These are phyloP conservation scores for Camelus dromedarius DNA, from an alignment of 2,113 vertebrate species.

Conservation along the genomic window DNA sequence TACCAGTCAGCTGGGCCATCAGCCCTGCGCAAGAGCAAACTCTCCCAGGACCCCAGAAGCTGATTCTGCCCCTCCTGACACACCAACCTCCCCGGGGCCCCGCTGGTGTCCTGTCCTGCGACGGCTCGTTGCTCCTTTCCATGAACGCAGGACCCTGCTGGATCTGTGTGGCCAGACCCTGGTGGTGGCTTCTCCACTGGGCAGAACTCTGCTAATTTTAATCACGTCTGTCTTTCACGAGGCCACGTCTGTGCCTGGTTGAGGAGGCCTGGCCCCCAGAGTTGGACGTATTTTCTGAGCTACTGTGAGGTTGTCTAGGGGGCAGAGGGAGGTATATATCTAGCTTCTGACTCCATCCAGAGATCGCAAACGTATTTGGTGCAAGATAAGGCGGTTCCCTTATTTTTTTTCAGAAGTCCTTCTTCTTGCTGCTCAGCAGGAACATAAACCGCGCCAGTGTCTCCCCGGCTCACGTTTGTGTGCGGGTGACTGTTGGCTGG, in stretches of 20 bases:
- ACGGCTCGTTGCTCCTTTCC: no score
- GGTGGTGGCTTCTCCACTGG: background rate
- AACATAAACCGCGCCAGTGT: background rate
- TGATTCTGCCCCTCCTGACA: background rate
- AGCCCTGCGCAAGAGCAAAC: background rate
- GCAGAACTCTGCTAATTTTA: background rate
- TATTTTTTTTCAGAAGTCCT: background rate
- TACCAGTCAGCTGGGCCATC: background rate
- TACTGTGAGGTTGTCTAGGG: accelerated
- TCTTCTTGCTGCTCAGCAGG: background rate
- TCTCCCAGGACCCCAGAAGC: no score
- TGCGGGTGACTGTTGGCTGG: background rate
- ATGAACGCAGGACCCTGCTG: no score
- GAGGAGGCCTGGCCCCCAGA: accelerated
- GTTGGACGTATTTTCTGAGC: background rate
- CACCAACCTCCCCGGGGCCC: no score
- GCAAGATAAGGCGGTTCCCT: background rate
- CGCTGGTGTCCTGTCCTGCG: no score
- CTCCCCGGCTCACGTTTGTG: no score
- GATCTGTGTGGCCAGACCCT: no score
- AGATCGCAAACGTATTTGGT: background rate
- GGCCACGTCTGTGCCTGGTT: accelerated
- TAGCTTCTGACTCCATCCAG: background rate
- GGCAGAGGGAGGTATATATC: background rate
- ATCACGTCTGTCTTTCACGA: accelerated